phyloP scores from a whole-genome alignment of 2,113 vertebrate genomes.

The Planiliza haematocheilus region DNA sequence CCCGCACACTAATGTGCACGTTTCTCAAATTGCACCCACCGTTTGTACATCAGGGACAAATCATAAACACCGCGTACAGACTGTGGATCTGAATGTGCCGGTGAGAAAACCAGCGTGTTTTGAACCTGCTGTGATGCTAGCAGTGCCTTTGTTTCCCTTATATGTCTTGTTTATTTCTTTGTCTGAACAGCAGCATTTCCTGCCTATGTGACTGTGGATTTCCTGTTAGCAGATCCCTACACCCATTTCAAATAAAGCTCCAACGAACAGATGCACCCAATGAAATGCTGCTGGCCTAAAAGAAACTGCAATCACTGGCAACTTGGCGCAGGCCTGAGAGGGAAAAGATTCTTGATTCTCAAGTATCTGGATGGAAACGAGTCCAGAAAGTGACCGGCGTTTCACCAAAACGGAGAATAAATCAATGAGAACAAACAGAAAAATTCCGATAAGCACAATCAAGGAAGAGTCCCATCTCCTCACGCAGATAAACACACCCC shows the following conservation, averaged over 20 bases:
- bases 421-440: constrained; percentile 3
- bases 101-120: neutral
- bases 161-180: constrained; percentile 67
- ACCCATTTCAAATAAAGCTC: constrained; percentile 58
- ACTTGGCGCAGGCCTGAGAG: no score
- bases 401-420: neutral
- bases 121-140: neutral
- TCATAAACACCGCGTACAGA: no score
- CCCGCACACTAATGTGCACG: no score
- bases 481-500: constrained; percentile 19
- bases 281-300: neutral
- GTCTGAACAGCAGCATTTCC: constrained; percentile 79
- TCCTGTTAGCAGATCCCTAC: constrained; percentile 76
- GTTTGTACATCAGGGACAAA: no score
- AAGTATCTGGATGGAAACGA: neutral
- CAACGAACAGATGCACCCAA: constrained; percentile 16
- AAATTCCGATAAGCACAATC: constrained; percentile 8
- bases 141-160: constrained; percentile 10
- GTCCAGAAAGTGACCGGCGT: neutral
- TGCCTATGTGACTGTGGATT: constrained; percentile 79
- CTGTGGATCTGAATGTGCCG: neutral
- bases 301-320: rapidly evolving
- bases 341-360: neutral
- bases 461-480: constrained; percentile 14
- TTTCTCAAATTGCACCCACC: no score